Evolutionary conservation across 2,113 vertebrate species (phyloP).

Genomic region (Micronycteris hirsuta): DNA sequence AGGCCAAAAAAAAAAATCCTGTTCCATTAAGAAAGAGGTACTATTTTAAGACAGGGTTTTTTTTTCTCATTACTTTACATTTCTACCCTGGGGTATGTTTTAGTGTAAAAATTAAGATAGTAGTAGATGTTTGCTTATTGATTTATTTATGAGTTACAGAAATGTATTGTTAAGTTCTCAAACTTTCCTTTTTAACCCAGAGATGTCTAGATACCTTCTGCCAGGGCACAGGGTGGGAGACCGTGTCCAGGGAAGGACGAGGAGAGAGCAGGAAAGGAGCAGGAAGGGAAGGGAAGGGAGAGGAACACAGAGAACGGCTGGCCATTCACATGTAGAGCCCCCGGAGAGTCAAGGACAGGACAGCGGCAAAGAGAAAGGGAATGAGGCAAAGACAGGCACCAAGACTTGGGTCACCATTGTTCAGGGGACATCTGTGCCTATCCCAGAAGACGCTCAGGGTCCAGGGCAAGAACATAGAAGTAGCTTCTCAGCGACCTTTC

Average conservation of each 20-base stretch:
- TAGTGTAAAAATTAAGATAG: not conserved
- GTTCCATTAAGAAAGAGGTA: not conserved
- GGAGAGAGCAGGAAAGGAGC: not conserved
- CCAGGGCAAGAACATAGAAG: not conserved
- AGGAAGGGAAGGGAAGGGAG: not conserved
- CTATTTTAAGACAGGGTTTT: not conserved
- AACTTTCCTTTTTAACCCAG: not conserved
- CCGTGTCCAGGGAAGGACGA: not conserved
- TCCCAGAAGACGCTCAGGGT: not conserved
- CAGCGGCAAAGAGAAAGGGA: not conserved
- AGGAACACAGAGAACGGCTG: not conserved
- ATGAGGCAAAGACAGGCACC: no score
- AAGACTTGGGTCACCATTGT: not conserved
- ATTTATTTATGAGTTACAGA: not conserved
- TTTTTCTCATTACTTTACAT: not conserved
- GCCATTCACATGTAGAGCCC: not conserved
- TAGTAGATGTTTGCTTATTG: not conserved
- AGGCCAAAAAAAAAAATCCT: not conserved
- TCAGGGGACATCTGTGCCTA: not conserved
- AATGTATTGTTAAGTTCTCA: not conserved
- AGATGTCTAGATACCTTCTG: not conserved
- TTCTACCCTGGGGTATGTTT: not conserved
- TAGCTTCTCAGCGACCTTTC: not conserved
- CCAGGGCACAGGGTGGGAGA: not conserved
- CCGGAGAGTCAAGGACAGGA: not conserved